Base-by-base conservation (phyloP, 1,140 invertebrate genomes). In the Bombus polaris region DNA sequence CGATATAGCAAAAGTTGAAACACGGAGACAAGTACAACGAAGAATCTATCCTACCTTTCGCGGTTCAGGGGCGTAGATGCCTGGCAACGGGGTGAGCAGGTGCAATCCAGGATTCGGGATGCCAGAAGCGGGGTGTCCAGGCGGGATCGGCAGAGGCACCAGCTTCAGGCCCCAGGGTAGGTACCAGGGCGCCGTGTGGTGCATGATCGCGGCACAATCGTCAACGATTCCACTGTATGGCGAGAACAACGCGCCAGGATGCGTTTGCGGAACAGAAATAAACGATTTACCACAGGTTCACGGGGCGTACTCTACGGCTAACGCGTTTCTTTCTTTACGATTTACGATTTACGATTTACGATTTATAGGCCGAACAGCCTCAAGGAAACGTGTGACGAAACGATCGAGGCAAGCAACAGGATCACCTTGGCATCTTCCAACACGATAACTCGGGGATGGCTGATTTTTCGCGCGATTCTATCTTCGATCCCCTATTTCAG, bases 161-260 rank as follows among this genome's bases (percentile, higher is more conserved):
- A 95, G 87, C 81, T 95, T 95, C 62, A 95, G 86, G 89, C 95
- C 94, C 95, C 95, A 95, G 44, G 95, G 95, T 87, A 95, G 88
- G 72, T 95, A 95, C 94, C 95, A 95, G 65, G 94, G 94, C 78
- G 94, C 93, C 65, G 95, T 95, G 84, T 95, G 94, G 91, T 95
- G 95, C 95, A 95, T 95, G 81, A 89, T 94, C 81, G 81, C 73
- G 83, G 79, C 66, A 85, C 83, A 76, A 89, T 86, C 87, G 79
- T 68, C 39, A n/a, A 78, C 81, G 57, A 74, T 81, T 72, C 59
- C 84, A 85, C 76, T 39, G 86, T 44, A 72, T 87, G 77, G 53
- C 72, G 76, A 75, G 72, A 74, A 82, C 83, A 82, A 74, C 85
- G 77, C 81, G 88, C 88, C 89, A 84, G 85, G 42, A 28, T 87